Percentiles rank a stretch among this genome's conserved stretches.
These are phyloP conservation scores for Myiagra hebetior DNA, from an alignment of 2,113 vertebrate genomes.

Conservation along the genomic window DNA sequence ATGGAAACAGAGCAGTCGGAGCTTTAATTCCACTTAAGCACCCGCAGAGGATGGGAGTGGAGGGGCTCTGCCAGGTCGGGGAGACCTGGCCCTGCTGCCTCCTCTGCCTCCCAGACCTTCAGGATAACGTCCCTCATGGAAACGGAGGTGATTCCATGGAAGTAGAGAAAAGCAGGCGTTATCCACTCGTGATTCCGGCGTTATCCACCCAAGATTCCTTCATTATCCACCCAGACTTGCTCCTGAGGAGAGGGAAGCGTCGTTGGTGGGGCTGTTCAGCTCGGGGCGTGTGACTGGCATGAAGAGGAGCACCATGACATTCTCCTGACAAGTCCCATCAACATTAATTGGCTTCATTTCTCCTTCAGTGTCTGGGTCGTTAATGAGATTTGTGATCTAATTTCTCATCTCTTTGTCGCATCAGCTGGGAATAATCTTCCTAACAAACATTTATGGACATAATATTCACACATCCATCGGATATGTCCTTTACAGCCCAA, in stretches of 20 bases:
- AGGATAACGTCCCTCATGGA: rapidly evolving
- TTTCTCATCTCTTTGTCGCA: constrained; percentile 25
- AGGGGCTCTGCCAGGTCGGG: not conserved
- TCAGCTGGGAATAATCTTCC: constrained; percentile 27
- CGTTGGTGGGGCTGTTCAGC: rapidly evolving
- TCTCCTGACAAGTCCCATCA: constrained; percentile 30
- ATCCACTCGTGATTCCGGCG: rapidly evolving
- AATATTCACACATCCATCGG: not conserved
- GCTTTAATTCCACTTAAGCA: not conserved
- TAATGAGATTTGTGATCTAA: constrained; percentile 52
- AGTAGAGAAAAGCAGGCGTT: not conserved
- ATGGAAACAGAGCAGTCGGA: not conserved
- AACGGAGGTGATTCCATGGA: rapidly evolving
- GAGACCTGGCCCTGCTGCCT: not conserved
- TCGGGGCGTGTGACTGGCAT: not conserved
- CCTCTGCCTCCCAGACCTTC: rapidly evolving
- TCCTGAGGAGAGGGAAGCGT: not conserved
- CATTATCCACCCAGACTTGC: not conserved
- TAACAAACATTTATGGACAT: constrained; percentile 55
- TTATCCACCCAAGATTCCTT: rapidly evolving
- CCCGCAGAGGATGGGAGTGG: not conserved
- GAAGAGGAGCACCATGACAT: not conserved
- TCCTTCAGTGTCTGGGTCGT: not conserved
- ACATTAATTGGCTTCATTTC: constrained; percentile 20
- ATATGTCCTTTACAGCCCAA: not conserved